Evolutionary conservation across 2,888 invertebrate genomes (phyloP).

Genomic region (Andricus quercusramuli): DNA sequence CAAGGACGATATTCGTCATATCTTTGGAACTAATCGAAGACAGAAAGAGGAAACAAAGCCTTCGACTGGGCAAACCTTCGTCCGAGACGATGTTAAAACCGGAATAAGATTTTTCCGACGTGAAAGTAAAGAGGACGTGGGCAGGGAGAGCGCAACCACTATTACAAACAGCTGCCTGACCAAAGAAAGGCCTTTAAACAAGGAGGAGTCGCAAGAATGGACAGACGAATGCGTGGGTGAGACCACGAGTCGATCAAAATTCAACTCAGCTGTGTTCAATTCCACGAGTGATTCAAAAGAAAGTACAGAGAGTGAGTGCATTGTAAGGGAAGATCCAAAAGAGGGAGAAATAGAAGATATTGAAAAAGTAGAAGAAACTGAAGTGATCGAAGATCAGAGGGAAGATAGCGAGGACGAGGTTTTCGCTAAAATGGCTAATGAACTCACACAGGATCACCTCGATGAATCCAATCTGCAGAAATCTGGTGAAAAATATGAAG

Average conservation of each 20-base stretch:
- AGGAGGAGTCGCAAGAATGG: constrained; percentile 61
- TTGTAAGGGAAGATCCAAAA: constrained; percentile 43
- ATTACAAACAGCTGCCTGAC: constrained; percentile 51
- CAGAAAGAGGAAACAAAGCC: constrained; percentile 44
- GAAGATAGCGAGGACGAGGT: constrained; percentile 43
- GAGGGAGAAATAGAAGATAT: constrained; percentile 42
- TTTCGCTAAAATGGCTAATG: constrained; percentile 55
- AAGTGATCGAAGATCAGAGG: constrained; percentile 40
- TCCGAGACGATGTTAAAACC: constrained; percentile 60
- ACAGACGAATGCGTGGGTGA: constrained; percentile 64
- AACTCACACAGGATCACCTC: constrained; percentile 56
- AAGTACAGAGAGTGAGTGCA: constrained; percentile 34
- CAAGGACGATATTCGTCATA: constrained; percentile 70
- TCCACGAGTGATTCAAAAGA: constrained; percentile 11
- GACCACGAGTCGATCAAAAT: constrained; percentile 44
- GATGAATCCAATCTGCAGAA: constrained; percentile 48
- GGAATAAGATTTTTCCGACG: constrained; percentile 63
- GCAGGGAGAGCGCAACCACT: constrained; percentile 61
- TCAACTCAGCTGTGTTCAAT: constrained; percentile 1
- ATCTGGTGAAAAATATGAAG: constrained; percentile 42
- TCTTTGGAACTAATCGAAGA: constrained; percentile 1
- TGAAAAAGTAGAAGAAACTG: constrained; percentile 47
- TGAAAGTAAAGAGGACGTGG: constrained; percentile 67
- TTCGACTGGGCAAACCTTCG: constrained; percentile 16
- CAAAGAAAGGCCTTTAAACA: constrained; percentile 47